phyloP scores from a whole-genome alignment of 2,113 vertebrate species.

The Muscicapa adusta region DNA sequence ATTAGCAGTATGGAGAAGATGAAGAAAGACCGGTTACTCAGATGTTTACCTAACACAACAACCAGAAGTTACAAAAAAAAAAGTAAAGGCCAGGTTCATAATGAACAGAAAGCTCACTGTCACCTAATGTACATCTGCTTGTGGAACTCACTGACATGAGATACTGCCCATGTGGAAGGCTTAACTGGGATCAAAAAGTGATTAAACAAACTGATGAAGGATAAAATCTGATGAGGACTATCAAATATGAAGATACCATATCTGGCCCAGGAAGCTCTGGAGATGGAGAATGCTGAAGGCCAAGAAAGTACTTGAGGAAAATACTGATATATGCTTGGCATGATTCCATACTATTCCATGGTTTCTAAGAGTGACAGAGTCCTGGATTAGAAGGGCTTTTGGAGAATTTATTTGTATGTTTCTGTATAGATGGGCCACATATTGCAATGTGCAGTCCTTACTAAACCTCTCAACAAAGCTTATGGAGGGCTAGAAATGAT shows the following conservation, averaged over 20 bases:
- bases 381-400: neutral
- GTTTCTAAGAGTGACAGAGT: neutral
- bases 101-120: neutral
- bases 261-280: neutral
- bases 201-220: neutral
- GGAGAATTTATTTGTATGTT: neutral
- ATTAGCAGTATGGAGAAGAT: neutral
- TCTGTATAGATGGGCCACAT: neutral
- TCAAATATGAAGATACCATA: neutral
- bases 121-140: neutral
- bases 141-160: neutral
- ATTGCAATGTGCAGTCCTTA: neutral
- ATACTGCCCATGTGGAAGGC: neutral
- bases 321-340: neutral
- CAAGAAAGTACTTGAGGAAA: neutral
- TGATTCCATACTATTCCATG: neutral
- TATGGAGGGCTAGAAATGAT: neutral
- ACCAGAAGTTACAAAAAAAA: neutral
- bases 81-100: neutral
- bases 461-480: neutral
- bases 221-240: neutral
- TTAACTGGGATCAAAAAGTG: neutral
- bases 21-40: neutral
- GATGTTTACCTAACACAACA: neutral
- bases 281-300: neutral